These are phyloP conservation scores for Lasiommata megera DNA, from an alignment of 2,888 invertebrate genomes.

Conservation along the genomic window DNA sequence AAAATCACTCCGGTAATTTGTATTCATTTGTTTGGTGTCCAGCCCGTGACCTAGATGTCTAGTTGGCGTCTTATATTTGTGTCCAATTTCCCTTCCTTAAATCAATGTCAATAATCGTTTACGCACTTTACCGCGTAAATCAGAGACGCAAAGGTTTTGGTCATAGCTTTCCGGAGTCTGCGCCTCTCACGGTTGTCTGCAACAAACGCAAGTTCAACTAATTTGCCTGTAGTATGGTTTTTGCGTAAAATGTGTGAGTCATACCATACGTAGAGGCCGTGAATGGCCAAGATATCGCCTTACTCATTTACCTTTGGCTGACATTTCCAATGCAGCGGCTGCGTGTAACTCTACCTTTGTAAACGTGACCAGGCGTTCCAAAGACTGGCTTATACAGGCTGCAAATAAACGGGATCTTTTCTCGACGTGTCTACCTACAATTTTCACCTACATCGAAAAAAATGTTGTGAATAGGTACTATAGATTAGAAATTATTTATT, in stretches of 20 bases:
- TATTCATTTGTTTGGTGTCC: too few species aligned
- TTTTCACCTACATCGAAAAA: background rate
- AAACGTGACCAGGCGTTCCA: conserved; percentile 33
- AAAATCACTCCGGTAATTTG: too few species aligned
- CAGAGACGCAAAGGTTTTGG: too few species aligned
- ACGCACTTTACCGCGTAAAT: too few species aligned
- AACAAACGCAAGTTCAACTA: background rate
- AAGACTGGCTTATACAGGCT: conserved; percentile 25
- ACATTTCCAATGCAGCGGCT: conserved; percentile 40
- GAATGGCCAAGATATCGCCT: conserved; percentile 50
- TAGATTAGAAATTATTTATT: too few species aligned
- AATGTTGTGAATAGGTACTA: too few species aligned
- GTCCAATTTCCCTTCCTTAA: too few species aligned
- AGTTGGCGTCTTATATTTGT: too few species aligned
- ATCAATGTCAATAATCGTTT: too few species aligned
- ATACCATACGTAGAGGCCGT: conserved; percentile 43
- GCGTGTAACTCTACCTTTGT: conserved; percentile 35
- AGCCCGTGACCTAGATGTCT: too few species aligned
- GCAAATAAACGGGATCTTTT: background rate
- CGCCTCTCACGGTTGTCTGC: background rate
- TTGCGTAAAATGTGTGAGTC: conserved; percentile 51
- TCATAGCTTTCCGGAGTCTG: too few species aligned
- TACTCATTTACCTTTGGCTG: conserved; percentile 49
- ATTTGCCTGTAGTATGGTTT: conserved; percentile 18
- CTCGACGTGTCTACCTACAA: background rate